These are phyloP conservation scores for Pipra filicauda DNA, from an alignment of 2,113 vertebrate genomes.

Conservation along the genomic window DNA sequence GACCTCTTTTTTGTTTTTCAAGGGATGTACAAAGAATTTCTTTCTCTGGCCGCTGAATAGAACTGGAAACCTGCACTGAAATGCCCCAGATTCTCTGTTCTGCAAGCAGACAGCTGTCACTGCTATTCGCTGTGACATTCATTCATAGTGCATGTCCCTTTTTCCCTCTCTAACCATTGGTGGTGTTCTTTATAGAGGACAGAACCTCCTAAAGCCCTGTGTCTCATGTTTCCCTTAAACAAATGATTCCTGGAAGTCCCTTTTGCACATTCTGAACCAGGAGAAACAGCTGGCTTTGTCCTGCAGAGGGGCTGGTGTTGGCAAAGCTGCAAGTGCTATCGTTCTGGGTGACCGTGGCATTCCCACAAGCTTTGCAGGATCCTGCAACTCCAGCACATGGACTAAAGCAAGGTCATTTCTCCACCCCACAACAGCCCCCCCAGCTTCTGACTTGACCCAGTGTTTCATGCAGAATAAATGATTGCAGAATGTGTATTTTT, in stretches of 20 bases:
- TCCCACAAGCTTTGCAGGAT: neutral
- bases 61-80: constrained; percentile 30
- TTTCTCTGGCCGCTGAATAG: neutral
- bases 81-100: constrained; percentile 1
- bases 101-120: neutral
- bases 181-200: neutral
- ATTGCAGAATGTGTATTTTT: neutral
- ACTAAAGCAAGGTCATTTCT: neutral
- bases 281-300: neutral
- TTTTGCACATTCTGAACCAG: neutral
- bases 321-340: neutral
- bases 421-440: neutral
- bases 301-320: neutral
- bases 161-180: neutral
- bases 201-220: neutral
- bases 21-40: neutral
- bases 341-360: neutral
- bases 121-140: neutral
- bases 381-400: neutral
- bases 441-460: neutral
- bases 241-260: neutral
- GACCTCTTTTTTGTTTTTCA: neutral
- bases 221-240: neutral
- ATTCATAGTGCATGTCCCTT: neutral
- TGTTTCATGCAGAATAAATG: neutral